A percentile compares a stretch with the other conserved stretches of the same genome.
These are phyloP conservation scores for Dipodomys stephensi DNA, from an alignment of 2,113 vertebrate genomes.

Conservation along the genomic window DNA sequence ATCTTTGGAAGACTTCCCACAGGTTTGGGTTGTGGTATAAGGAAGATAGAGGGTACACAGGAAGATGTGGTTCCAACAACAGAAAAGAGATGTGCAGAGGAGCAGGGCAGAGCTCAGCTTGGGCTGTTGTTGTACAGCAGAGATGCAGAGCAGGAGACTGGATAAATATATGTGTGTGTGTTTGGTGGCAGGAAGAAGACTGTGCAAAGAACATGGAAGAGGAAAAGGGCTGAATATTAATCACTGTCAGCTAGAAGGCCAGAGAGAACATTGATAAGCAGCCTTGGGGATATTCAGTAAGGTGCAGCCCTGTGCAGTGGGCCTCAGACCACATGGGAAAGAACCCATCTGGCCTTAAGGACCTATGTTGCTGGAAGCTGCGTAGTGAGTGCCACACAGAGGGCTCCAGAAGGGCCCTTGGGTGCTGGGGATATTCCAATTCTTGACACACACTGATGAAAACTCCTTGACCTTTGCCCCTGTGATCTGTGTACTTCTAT, in stretches of 20 bases:
- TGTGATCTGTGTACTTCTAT: background rate
- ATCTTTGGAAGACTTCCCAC: background rate
- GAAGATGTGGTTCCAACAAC: background rate
- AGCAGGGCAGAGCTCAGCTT: background rate
- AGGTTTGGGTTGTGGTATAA: background rate
- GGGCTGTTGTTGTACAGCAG: background rate
- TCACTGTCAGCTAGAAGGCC: background rate
- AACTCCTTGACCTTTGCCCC: background rate
- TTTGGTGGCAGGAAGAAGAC: background rate
- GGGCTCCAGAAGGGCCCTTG: no score
- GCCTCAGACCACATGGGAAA: background rate
- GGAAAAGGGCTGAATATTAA: background rate
- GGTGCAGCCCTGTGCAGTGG: background rate
- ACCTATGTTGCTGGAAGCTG: background rate
- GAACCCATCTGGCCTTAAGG: background rate
- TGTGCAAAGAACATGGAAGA: background rate
- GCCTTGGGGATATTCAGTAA: background rate
- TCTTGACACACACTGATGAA: background rate
- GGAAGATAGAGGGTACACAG: background rate
- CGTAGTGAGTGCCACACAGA: no score
- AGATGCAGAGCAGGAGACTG: background rate
- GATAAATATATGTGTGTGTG: background rate
- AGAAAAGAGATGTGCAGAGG: background rate
- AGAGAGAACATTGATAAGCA: background rate
- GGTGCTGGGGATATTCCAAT: background rate